Conservation (phyloP, 1,140 invertebrate genomes). For the Drosophila parvula region DNA sequence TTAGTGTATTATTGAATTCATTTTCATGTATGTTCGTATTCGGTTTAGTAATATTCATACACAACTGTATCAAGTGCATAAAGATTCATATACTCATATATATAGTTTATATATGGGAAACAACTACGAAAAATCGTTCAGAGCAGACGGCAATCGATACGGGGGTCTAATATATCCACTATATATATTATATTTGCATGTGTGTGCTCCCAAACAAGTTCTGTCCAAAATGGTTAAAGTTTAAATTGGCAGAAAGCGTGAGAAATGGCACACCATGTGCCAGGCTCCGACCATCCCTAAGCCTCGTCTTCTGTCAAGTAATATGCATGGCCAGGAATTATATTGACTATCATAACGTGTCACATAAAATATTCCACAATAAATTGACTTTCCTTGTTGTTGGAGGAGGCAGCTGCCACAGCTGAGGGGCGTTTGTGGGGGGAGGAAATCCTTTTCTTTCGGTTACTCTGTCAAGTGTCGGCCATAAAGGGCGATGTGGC, state of each 20-base stretch:
- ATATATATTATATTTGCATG: neutral
- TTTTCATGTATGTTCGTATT: constrained; percentile 53
- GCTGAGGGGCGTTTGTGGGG: neutral
- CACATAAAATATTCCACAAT: constrained; percentile 82
- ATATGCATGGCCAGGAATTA: constrained; percentile 67
- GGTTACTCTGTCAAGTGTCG: constrained; percentile 67
- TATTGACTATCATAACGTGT: constrained; percentile 81
- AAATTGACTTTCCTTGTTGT: constrained; percentile 77
- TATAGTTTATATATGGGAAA: constrained; percentile 34
- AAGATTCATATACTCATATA: constrained; percentile 42
- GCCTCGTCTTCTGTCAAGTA: constrained; percentile 27
- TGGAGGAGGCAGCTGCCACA: constrained; percentile 54
- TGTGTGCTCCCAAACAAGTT: constrained; percentile 54
- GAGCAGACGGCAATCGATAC: constrained; percentile 52
- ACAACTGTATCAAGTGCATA: constrained; percentile 68
- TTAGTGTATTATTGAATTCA: constrained; percentile 70
- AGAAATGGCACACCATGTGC: constrained; percentile 71
- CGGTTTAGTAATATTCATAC: constrained; percentile 66
- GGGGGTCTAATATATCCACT: constrained; percentile 1
- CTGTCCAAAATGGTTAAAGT: constrained; percentile 65
- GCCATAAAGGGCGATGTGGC: constrained; percentile 67
- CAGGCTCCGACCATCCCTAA: constrained; percentile 1
- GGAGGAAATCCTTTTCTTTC: constrained; percentile 37
- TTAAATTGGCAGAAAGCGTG: constrained; percentile 67
- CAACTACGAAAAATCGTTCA: constrained; percentile 64